Conservation (phyloP, 2,888 invertebrate genomes). For the Harmothoe impar region DNA sequence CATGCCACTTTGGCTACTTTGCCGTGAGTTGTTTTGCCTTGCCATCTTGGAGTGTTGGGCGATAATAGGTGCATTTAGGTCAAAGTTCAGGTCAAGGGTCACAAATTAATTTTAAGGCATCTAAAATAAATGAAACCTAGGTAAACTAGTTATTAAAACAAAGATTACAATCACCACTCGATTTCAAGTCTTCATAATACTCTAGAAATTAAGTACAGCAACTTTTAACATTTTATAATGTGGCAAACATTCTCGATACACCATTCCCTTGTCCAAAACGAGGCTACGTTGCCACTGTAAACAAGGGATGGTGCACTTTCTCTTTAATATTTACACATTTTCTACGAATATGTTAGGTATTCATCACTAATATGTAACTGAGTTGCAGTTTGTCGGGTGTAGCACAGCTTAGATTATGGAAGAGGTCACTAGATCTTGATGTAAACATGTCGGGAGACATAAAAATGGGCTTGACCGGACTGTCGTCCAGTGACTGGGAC, state of each 20-base stretch:
- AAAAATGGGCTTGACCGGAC: conserved; percentile 24
- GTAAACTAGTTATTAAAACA: no score
- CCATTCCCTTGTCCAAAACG: conserved; percentile 25
- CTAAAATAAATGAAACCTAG: no score
- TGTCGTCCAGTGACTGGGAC: background rate
- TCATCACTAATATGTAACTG: no score
- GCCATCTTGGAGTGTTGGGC: conserved; percentile 53
- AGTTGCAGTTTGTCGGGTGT: no score
- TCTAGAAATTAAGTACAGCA: no score
- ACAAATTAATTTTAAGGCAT: no score
- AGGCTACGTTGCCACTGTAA: conserved; percentile 54
- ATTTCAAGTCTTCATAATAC: no score
- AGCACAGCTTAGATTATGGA: no score
- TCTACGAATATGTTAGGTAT: background rate
- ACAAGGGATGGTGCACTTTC: background rate
- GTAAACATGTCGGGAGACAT: background rate
- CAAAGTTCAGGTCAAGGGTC: background rate
- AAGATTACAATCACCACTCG: no score
- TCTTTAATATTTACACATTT: background rate
- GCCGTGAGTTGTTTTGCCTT: background rate
- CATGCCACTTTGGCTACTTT: conserved; percentile 28
- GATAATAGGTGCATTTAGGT: conserved; percentile 34
- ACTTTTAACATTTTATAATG: no score
- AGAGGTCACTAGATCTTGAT: background rate
- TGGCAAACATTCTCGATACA: background rate